These are phyloP conservation scores for Laterallus jamaicensis DNA, from an alignment of 2,113 vertebrate species.

Conservation along the genomic window DNA sequence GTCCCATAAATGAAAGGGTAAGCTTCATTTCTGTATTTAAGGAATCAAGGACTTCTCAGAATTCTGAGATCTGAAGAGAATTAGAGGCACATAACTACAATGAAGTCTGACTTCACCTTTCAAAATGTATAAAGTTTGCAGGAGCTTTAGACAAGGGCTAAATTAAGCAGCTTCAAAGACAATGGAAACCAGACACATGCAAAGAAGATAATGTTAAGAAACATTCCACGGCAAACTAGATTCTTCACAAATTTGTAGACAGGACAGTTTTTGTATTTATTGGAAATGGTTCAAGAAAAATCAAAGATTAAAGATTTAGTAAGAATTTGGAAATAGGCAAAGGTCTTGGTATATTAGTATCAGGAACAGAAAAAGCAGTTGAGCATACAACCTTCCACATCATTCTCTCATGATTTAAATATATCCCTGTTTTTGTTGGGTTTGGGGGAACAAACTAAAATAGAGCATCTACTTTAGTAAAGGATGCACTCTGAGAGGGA, in stretches of 20 bases:
- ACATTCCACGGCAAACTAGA: neutral
- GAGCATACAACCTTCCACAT: neutral
- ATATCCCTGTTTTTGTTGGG: neutral
- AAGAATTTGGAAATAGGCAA: neutral
- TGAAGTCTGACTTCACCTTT: neutral
- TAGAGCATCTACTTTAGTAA: neutral
- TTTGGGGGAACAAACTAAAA: neutral
- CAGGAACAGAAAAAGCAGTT: neutral
- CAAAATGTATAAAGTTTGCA: neutral
- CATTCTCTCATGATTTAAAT: neutral
- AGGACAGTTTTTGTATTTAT: neutral
- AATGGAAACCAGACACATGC: neutral
- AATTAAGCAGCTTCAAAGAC: neutral
- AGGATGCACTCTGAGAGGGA: neutral
- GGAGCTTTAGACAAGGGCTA: neutral
- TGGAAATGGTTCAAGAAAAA: neutral
- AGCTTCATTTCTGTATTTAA: neutral
- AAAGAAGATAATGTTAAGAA: neutral
- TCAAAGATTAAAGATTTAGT: neutral
- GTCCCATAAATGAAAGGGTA: neutral
- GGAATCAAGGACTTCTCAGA: neutral
- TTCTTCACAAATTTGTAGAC: neutral
- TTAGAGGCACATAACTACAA: neutral
- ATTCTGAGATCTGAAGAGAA: neutral
- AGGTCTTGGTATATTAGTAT: neutral